Evolutionary conservation across 2,888 invertebrate genomes (phyloP), one percentile per base, ranked within the genome.

Genomic region (Stenoptilia bipunctidactyla): DNA sequence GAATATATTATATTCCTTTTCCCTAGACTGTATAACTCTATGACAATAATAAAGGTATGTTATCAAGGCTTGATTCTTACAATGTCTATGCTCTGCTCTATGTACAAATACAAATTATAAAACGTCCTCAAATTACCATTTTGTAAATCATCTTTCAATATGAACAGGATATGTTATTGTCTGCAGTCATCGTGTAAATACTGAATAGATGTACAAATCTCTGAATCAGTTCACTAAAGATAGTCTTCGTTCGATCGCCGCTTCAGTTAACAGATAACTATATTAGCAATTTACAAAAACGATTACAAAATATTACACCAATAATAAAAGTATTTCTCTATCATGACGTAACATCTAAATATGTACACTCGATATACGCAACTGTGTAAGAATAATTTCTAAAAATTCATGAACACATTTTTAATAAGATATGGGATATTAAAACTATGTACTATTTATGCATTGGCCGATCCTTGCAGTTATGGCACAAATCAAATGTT

Each of bases 341-440:
- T 10, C 4, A 20, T 8, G 20, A 20, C 20, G 20, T 33, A 39
- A 48, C 49, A 50, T 45, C 50, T 50, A 49, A 49, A 44, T 46
- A 44, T 52, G 47, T 74, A 75, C 67, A 72, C 63, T 66, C 59
- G 57, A 61, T 66, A 53, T 54, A 59, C 58, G 57, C 52, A 62
- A 61, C 61, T 59, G 64, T 61, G 65, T 66, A 68, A 67, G 66
- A 76, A 75, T 61, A 71, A 69, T 60, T 68, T 71, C 71, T 74
- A 75, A 70, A 74, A 74, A 71, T 66, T 67, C 66, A 58, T 80
- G 79, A 80, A 80, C 80, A 80, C 80, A 80, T 80, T 77, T 73
- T 71, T 54, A 71, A 71, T 77, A 75, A 79, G 77, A 79, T 79
- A 77, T 75, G 77, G 72, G 73, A 68, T 61, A 58, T 62, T 60